A percentile compares a stretch with the other conserved stretches of the same genome.
Evolutionary conservation across 2,113 vertebrate genomes (phyloP).

Genomic region (Prunella fulvescens): DNA sequence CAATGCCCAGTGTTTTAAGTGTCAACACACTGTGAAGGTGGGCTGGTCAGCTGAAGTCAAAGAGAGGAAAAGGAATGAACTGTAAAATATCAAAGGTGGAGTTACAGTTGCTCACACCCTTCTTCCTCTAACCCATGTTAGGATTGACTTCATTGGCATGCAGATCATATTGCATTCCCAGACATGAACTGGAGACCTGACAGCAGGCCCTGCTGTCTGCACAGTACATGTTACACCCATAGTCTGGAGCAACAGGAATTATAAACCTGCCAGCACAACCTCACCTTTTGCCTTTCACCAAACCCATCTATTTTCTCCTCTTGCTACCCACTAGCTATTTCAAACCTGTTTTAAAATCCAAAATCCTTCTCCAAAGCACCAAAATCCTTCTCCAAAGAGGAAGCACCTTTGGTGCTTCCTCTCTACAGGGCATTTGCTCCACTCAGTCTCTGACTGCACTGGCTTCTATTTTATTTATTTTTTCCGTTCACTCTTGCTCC

Average conservation of each 20-base stretch:
- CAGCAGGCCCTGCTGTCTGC: not conserved
- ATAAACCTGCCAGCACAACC: not conserved
- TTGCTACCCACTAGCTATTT: not conserved
- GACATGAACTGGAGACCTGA: not conserved
- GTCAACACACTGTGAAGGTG: not conserved
- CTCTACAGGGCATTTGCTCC: not conserved
- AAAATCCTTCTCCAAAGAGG: no score
- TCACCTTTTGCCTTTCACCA: not conserved
- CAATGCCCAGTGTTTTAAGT: not conserved
- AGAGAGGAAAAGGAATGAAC: not conserved
- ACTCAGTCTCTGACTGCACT: not conserved
- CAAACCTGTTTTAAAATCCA: not conserved
- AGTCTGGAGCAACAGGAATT: not conserved
- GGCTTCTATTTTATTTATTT: not conserved
- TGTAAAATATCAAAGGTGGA: not conserved
- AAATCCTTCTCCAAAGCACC: not conserved
- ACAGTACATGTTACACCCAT: not conserved
- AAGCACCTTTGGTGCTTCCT: not conserved
- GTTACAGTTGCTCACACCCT: not conserved
- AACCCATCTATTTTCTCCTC: not conserved
- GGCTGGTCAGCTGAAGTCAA: not conserved
- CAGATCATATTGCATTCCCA: not conserved
- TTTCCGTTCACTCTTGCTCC: not conserved
- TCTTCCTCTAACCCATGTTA: not conserved
- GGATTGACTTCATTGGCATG: constrained; percentile 24